Evolutionary conservation across 2,797 vertebrate species (phyloP).

Genomic region (Peromyscus melanophrys): DNA sequence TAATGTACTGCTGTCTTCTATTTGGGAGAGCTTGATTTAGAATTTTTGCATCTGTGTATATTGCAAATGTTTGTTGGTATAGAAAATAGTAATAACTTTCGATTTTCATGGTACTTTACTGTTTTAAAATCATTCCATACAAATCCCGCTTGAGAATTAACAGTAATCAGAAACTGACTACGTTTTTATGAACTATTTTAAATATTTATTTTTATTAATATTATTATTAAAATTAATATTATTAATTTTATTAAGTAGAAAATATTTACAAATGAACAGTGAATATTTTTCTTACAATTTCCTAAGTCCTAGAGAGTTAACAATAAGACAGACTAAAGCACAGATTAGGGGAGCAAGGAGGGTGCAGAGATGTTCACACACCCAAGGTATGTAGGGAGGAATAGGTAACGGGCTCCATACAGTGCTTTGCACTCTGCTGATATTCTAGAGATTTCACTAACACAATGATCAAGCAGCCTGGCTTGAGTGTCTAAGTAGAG

Average conservation of each 20-base stretch:
- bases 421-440: not conserved
- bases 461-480: not conserved
- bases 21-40: slow-evolving; percentile 10
- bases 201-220: no score
- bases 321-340: not conserved
- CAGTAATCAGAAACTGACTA: not conserved
- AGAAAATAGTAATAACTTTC: not conserved
- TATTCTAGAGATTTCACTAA: not conserved
- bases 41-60: slow-evolving; percentile 9
- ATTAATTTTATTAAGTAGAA: no score
- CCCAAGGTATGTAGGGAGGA: not conserved
- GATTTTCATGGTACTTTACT: not conserved
- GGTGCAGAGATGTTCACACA: not conserved
- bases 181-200: slow-evolving; percentile 23
- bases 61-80: slow-evolving; percentile 38
- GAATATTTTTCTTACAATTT: not conserved
- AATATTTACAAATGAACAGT: slow-evolving; percentile 2
- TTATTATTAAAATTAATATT: no score
- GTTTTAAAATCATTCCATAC: slow-evolving; percentile 3
- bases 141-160: slow-evolving; percentile 9
- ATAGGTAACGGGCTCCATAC: not conserved
- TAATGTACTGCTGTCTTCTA: not conserved
- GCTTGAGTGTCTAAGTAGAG: not conserved
- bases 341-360: not conserved
- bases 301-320: slow-evolving; percentile 20